These are phyloP conservation scores for Phrynocephalus guinanensis DNA, from an alignment of 2,797 vertebrate species.

Conservation along the genomic window DNA sequence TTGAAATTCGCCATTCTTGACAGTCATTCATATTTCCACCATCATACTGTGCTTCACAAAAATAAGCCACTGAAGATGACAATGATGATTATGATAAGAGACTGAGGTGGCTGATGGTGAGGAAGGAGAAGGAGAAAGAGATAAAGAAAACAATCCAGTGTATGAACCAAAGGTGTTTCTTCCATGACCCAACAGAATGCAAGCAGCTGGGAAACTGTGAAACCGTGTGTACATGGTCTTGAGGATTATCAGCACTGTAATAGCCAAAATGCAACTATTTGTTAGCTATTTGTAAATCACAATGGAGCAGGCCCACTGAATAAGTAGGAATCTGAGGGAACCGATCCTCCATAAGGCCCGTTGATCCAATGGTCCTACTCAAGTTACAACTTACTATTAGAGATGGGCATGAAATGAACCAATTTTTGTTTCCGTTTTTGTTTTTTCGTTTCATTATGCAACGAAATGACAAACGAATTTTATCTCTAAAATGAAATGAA, in stretches of 20 bases:
- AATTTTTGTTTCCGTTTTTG: too few relatives aligned
- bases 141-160: slow-evolving; percentile 97
- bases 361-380: too few relatives aligned
- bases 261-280: slow-evolving; percentile 91
- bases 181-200: slow-evolving; percentile 94
- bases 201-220: slow-evolving; percentile 91
- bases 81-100: slow-evolving; percentile 97
- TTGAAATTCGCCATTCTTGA: slow-evolving; percentile 97
- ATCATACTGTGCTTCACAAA: slow-evolving; percentile 97
- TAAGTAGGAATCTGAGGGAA: too few relatives aligned
- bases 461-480: too few relatives aligned
- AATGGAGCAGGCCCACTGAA: too few relatives aligned
- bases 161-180: slow-evolving; percentile 94
- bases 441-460: too few relatives aligned
- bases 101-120: slow-evolving; percentile 97
- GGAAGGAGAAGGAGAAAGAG: slow-evolving; percentile 98
- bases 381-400: too few relatives aligned
- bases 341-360: too few relatives aligned
- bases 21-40: slow-evolving; percentile 95
- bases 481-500: too few relatives aligned
- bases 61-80: slow-evolving; percentile 96
- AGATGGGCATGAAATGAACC: too few relatives aligned
- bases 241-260: slow-evolving; percentile 97
- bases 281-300: slow-evolving; percentile 73
- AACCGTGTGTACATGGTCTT: slow-evolving; percentile 86